Evolutionary conservation across 2,797 vertebrate species (phyloP).

Genomic region (Alectoris magna): DNA sequence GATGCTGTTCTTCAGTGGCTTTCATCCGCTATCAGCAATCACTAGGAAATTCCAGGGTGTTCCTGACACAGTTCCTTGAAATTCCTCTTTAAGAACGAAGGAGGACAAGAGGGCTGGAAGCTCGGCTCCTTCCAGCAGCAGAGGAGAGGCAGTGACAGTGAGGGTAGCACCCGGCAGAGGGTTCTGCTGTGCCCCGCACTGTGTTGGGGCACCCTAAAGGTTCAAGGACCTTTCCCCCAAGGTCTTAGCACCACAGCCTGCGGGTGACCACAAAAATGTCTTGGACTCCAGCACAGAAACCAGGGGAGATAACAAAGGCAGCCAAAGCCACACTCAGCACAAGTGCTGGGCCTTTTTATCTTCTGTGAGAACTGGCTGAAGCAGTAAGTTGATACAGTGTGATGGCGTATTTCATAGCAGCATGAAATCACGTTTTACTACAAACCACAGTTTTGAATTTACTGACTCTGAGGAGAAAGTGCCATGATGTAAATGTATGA

Average conservation of each 20-base stretch:
- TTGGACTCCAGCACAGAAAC: background rate
- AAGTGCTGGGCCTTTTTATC: background rate
- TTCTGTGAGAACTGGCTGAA: background rate
- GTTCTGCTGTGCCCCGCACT: background rate
- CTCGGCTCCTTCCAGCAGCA: background rate
- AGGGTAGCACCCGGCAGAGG: background rate
- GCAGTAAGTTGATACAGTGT: background rate
- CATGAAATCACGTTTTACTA: background rate
- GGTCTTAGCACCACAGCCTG: background rate
- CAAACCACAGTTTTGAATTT: background rate
- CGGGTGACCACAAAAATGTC: background rate
- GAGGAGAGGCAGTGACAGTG: background rate
- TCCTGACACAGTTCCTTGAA: slow-evolving; percentile 57
- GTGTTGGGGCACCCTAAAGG: background rate
- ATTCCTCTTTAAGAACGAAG: slow-evolving; percentile 30
- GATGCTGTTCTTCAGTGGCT: slow-evolving; percentile 13
- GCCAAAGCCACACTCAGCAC: slow-evolving; percentile 5
- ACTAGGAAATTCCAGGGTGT: slow-evolving; percentile 66
- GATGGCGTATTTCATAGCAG: background rate
- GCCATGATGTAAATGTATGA: accelerated
- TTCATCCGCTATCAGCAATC: slow-evolving; percentile 64
- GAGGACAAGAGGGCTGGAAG: slow-evolving; percentile 8
- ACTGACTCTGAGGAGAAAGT: background rate
- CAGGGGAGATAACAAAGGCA: background rate
- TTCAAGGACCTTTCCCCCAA: background rate